Evolutionary conservation across 2,888 invertebrate species (phyloP).

Genomic region (Pristionchus exspectatus): DNA sequence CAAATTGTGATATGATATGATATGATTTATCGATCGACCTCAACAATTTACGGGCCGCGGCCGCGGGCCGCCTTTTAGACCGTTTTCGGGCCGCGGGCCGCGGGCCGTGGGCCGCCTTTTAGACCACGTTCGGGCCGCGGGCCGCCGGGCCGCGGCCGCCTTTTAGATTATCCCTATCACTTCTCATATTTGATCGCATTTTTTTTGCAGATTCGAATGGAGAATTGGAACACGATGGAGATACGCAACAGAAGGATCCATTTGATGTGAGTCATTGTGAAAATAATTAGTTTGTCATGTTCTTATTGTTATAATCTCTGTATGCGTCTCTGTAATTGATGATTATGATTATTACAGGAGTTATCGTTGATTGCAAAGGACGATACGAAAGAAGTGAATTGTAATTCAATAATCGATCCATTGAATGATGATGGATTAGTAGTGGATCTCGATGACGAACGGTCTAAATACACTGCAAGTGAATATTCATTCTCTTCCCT

Average conservation of each 20-base stretch:
- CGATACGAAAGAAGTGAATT: neutral
- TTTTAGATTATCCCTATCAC: too few relatives aligned
- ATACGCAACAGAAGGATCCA: neutral
- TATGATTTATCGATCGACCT: too few relatives aligned
- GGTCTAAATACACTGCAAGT: neutral
- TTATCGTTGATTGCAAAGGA: neutral
- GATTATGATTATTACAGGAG: neutral
- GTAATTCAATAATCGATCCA: neutral
- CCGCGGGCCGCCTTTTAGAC: too few relatives aligned
- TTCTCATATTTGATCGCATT: too few relatives aligned
- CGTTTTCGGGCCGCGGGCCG: too few relatives aligned
- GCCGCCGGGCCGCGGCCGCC: too few relatives aligned
- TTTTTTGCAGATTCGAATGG: neutral
- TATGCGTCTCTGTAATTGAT: too few relatives aligned
- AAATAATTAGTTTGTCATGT: neutral
- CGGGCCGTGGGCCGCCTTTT: too few relatives aligned
- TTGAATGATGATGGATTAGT: neutral
- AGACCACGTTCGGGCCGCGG: too few relatives aligned
- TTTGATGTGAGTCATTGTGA: neutral
- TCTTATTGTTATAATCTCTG: too few relatives aligned
- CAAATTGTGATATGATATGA: too few relatives aligned
- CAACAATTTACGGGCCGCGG: too few relatives aligned
- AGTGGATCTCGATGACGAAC: neutral
- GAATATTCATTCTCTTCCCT: conserved; percentile 16
- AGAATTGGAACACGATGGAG: neutral